These are phyloP conservation scores for Haemorhous mexicanus DNA, from an alignment of 2,113 vertebrate genomes.

Conservation along the genomic window DNA sequence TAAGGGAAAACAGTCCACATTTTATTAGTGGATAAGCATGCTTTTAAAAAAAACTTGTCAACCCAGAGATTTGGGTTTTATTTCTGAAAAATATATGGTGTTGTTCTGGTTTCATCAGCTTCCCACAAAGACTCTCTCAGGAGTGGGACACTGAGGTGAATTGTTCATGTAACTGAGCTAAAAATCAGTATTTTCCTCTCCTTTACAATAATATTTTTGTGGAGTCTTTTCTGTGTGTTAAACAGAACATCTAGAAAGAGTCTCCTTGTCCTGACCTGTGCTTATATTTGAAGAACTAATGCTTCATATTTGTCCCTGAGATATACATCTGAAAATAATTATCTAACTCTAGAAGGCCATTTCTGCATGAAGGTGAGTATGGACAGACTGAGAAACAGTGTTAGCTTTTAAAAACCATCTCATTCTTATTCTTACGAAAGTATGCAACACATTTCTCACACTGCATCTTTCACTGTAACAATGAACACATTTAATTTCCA, in stretches of 20 bases:
- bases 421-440: not conserved
- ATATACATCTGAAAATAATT: not conserved
- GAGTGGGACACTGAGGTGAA: not conserved
- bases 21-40: not conserved
- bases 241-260: not conserved
- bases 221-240: not conserved
- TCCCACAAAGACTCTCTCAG: not conserved
- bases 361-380: not conserved
- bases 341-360: not conserved
- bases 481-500: not conserved
- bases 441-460: fast-evolving
- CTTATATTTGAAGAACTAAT: not conserved
- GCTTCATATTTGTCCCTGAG: not conserved
- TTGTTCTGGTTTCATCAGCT: not conserved
- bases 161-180: not conserved
- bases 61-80: not conserved
- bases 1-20: not conserved
- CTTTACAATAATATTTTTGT: not conserved
- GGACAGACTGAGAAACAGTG: not conserved
- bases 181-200: not conserved
- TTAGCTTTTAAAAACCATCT: not conserved
- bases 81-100: not conserved
- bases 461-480: fast-evolving
- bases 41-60: not conserved
- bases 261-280: not conserved